Base-by-base conservation (phyloP, 1,140 invertebrate genomes). In the Gerris buenoi region DNA sequence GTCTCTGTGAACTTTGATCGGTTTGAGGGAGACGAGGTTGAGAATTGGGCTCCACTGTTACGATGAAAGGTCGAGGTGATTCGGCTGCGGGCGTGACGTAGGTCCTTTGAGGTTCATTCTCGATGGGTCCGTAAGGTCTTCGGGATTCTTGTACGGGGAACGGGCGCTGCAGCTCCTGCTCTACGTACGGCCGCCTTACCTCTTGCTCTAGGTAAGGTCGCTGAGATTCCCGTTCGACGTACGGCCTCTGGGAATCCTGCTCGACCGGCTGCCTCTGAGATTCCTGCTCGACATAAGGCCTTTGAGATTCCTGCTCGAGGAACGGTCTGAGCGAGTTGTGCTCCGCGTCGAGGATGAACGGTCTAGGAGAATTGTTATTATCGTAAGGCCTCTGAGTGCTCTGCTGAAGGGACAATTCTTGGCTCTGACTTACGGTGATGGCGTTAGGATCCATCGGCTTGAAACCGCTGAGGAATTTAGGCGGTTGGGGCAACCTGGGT, bases 401-500 rank as follows among this genome's bases (percentile, higher is more conserved):
- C 28, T 66, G 25, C 18, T 27, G 27, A 1, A 71, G 68, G 23
- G 63, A 26, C n/a, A 71, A 65, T 46, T 71, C 70, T 25, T 71
- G 70, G 64, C 70, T 71, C 64, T 71, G 70, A 2, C 56, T 71
- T 18, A 71, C 68, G n/a, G 68, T 65, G 13, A 69, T 61, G 25
- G 13, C 26, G 23, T 57, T 15, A 28, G 29, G 63, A 14, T 64
- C 27, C 27, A 29, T 64, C 1, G 63, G 63, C 33, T 33, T 64
- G 22, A 13, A 62, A 27, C 27, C 28, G 25, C 25, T 10, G 1
- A 10, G 15, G 25, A 60, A 60, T n/a, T 25, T 60, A 26, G 65
- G 13, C 27, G 33, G 15, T 3, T 60, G 15, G 22, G 2, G 22
- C 63, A 63, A 18, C 27, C 66, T 29, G 60, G 23, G 25, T 22